A percentile compares a stretch with the other conserved stretches of the same genome.
Conservation (phyloP, 2,888 invertebrate species). For the Pristionchus entomophagus region DNA sequence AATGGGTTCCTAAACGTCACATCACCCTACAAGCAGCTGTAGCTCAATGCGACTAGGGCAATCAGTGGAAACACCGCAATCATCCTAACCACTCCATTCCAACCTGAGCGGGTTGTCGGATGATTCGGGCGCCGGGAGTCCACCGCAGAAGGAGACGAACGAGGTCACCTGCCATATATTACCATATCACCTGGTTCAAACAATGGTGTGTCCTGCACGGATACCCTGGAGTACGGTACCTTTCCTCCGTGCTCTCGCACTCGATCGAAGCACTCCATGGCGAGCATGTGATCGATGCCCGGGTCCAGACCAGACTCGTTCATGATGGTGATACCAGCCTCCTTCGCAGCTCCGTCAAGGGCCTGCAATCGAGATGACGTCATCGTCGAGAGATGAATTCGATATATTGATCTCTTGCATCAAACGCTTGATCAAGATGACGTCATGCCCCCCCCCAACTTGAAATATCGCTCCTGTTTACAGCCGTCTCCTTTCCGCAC, state of each 20-base stretch:
- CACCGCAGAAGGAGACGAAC: conserved; percentile 96
- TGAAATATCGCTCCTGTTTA: too few relatives aligned
- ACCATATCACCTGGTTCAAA: background rate
- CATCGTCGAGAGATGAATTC: background rate
- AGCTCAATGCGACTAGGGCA: too few relatives aligned
- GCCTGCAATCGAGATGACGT: conserved; percentile 24
- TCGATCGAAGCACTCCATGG: conserved; percentile 96
- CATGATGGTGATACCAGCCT: conserved; percentile 91
- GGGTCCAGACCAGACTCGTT: conserved; percentile 98
- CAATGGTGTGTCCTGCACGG: background rate
- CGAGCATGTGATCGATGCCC: conserved; percentile 97
- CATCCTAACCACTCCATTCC: too few relatives aligned
- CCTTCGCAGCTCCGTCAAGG: conserved; percentile 81
- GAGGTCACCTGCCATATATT: conserved; percentile 84
- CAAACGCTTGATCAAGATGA: too few relatives aligned
- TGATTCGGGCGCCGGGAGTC: conserved; percentile 95
- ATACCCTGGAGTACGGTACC: conserved; percentile 69
- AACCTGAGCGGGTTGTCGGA: conserved; percentile 85
- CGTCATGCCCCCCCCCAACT: too few relatives aligned
- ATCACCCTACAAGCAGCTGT: too few relatives aligned
- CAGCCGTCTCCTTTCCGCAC: too few relatives aligned
- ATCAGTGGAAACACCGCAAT: too few relatives aligned
- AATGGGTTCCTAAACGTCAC: too few relatives aligned
- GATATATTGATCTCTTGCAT: too few relatives aligned
- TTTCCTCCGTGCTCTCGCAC: conserved; percentile 88